Percentiles rank a stretch among this genome's conserved stretches.
phyloP scores from a whole-genome alignment of 2,888 invertebrate genomes.

The Parnassius apollo region DNA sequence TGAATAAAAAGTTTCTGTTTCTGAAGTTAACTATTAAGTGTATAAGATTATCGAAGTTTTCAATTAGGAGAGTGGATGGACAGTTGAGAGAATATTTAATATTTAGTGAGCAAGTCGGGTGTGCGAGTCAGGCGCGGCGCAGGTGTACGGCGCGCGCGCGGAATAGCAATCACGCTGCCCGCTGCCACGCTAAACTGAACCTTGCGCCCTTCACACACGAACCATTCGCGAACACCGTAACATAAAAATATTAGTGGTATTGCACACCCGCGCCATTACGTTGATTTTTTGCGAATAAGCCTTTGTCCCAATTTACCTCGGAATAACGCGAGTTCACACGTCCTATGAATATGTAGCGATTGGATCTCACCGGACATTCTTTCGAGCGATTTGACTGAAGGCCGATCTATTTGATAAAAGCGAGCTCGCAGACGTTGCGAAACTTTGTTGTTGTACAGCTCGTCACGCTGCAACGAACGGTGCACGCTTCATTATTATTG shows the following conservation, averaged over 20 bases:
- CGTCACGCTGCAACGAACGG: constrained; percentile 1
- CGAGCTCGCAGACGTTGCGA: background rate
- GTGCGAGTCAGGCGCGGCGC: constrained; percentile 57
- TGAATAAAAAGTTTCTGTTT: too few species aligned
- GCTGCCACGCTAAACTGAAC: background rate
- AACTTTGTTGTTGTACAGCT: background rate
- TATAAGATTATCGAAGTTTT: constrained; percentile 4
- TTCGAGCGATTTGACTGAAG: background rate
- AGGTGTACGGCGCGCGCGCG: constrained; percentile 63
- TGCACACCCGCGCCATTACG: background rate
- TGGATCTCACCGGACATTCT: background rate
- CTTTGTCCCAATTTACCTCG: background rate
- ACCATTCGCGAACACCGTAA: background rate
- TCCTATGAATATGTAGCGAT: background rate
- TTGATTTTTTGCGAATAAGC: background rate
- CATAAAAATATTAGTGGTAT: background rate
- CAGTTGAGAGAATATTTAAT: constrained; percentile 2
- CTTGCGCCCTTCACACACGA: background rate
- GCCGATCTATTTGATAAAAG: background rate
- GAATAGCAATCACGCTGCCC: constrained; percentile 46
- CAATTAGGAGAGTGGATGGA: constrained; percentile 14
- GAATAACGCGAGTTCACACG: background rate
- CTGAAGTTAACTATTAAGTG: background rate
- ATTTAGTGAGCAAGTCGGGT: constrained; percentile 14
- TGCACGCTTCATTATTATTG: background rate